Evolutionary conservation across 2,888 invertebrate species (phyloP).

Genomic region (Formica aserva): DNA sequence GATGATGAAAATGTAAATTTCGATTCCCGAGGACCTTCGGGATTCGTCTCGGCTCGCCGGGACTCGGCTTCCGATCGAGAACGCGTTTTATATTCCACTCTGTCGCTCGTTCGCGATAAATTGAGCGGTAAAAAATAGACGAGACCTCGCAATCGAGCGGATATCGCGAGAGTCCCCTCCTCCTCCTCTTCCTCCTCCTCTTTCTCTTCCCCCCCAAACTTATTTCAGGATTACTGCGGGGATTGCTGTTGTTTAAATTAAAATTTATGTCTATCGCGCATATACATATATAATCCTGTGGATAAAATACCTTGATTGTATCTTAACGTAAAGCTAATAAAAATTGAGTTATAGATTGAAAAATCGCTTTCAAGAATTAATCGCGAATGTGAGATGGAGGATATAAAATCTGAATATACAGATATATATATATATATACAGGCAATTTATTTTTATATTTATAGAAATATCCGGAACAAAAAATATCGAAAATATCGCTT

Average conservation of each 20-base stretch:
- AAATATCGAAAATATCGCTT: not conserved
- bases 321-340: not conserved
- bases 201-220: not conserved
- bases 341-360: not conserved
- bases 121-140: conserved; percentile 44
- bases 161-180: not conserved
- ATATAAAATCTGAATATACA: not conserved
- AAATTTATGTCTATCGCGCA: conserved; percentile 27
- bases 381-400: not conserved
- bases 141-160: not conserved
- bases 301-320: not conserved
- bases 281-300: not conserved
- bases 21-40: conserved; percentile 23
- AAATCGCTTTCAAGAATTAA: not conserved
- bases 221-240: conserved; percentile 4
- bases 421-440: too few relatives aligned
- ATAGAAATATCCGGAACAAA: not conserved
- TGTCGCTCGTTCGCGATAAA: conserved; percentile 32
- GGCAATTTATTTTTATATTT: not conserved
- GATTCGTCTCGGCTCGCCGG: not conserved
- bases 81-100: conserved; percentile 32
- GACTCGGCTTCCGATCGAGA: conserved; percentile 22
- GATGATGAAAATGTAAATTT: conserved; percentile 53
- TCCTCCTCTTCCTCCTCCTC: not conserved
- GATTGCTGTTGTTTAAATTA: conserved; percentile 31